Base-by-base conservation (phyloP, 2,113 vertebrate species). In the Lathamus discolor region DNA sequence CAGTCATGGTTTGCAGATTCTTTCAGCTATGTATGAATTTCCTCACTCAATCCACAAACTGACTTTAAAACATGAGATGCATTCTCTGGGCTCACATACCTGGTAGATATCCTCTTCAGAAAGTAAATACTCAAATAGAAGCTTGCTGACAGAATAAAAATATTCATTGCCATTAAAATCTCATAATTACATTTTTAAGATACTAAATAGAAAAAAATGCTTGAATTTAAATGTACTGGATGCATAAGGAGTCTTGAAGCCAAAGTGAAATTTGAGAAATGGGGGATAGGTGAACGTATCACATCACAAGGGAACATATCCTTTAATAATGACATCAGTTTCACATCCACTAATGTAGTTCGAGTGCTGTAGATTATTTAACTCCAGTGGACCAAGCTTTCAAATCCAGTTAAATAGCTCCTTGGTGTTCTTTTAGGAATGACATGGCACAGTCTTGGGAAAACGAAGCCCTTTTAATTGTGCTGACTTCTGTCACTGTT, bases 311-410 rank as follows among this genome's bases (percentile, higher is more conserved):
- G 31, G 37, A 92, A 84, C 2, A 5, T 39, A 51, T 59, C 55
- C 72, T 75, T 87, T 95, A 86, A 95, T 92, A 88, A 86, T 90
- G 69, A 89, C 86, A 95, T 94, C 92, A 91, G 39, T 80, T 95
- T 91, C 86, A 82, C 52, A 35, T 49, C 48, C 55, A 33, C 61
- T 92, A 84, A 95, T 78, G 61, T 48, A 77, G 63, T 49, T 77
- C 6, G 8, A 92, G 90, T 73, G 73, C 11, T 74, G 46, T 79
- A 72, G 33, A 22, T 95, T 93, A 86, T 93, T 90, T 90, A 94
- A 83, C 61, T 92, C 48, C 64, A 76, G 44, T 39, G 64, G 83
- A 39, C 68, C 62, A 92, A 93, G 74, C 70, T 85, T 95, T 92
- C 89, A 95, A 91, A 95, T 69, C 73, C 41, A 83, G 81, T 93